Evolutionary conservation across 2,797 vertebrate species (phyloP), one percentile per base, ranked within the genome.

Genomic region (Melanogrammus aeglefinus): DNA sequence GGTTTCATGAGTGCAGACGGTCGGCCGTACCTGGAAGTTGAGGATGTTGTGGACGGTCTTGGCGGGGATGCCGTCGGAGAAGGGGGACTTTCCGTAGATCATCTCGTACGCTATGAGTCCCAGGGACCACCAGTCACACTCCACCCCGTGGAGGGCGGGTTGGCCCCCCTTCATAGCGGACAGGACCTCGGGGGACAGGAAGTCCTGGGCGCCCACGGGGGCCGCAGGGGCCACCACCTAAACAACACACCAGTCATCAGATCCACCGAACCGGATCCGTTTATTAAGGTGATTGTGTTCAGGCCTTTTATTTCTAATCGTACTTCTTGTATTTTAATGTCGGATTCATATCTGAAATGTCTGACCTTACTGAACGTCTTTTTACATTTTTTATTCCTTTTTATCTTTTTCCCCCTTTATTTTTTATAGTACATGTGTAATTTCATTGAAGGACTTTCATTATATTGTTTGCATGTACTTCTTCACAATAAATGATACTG

Each of bases 101-200:
- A 99, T 98, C 87, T 99, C 96, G 80, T 98, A 99, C 0, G 97
- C 96, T 6, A 98, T 94, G 77, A 98, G 93, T 0, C 98, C 98
- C 0, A 99, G 90, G 0, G 98, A 97, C 98, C 98, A 99, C 98
- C 98, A 99, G 90, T 99, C 98, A 77, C 97, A 98, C 63, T 97
- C 96, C 0, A 90, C 86, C n/a, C 97, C 95, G 0, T 96, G 96
- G 47, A 88, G 86, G 76, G 86, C 86, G 77, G 91, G 93, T 63
- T 93, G 89, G 1, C 95, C 95, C 5, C 94, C 95, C 0, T 88
- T 95, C 87, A 96, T 96, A 0, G 94, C 88, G 0, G 87, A 91
- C 77, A 99, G 78, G 79, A 98, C 92, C 90, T 99, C 97, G 0
- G 98, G 98, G 24, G 97, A 96, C 85, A 97, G 95, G 85, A 96